A percentile compares a stretch with the other conserved stretches of the same genome.
phyloP scores from a whole-genome alignment of 2,113 vertebrate species.

The Carassius carassius region DNA sequence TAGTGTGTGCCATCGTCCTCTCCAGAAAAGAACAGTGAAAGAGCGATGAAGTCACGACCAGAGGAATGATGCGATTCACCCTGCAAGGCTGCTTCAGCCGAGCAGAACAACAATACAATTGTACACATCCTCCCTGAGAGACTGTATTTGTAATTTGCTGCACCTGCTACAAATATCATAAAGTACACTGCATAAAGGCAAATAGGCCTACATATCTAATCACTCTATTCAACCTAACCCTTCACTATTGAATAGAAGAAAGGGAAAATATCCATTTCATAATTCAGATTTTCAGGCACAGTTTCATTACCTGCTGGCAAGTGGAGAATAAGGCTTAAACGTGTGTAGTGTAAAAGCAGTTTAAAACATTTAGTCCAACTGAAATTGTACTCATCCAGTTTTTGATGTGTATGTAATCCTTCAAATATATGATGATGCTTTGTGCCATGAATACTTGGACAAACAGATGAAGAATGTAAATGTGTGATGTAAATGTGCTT shows the following conservation, averaged over 20 bases:
- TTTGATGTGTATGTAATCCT: background rate
- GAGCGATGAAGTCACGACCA: background rate
- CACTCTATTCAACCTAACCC: background rate
- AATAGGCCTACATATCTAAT: background rate
- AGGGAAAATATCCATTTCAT: too few relatives aligned
- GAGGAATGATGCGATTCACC: background rate
- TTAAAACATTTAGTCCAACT: too few relatives aligned
- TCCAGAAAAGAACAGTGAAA: slow-evolving; percentile 26
- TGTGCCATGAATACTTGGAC: background rate
- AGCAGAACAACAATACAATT: slow-evolving; percentile 20
- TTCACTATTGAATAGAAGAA: too few relatives aligned
- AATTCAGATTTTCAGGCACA: too few relatives aligned
- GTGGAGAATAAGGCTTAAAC: too few relatives aligned
- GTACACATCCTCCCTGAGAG: background rate
- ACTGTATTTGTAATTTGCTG: background rate
- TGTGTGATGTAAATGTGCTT: background rate
- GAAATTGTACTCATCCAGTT: background rate
- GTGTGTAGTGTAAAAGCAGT: too few relatives aligned
- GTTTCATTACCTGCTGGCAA: too few relatives aligned
- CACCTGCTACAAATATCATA: slow-evolving; percentile 12
- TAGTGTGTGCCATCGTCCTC: slow-evolving; percentile 11
- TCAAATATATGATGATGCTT: background rate
- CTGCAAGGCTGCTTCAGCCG: background rate
- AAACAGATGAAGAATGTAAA: background rate
- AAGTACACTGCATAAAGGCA: background rate